Evolutionary conservation across 2,888 invertebrate genomes (phyloP).

Genomic region (Priocnemis perturbator): DNA sequence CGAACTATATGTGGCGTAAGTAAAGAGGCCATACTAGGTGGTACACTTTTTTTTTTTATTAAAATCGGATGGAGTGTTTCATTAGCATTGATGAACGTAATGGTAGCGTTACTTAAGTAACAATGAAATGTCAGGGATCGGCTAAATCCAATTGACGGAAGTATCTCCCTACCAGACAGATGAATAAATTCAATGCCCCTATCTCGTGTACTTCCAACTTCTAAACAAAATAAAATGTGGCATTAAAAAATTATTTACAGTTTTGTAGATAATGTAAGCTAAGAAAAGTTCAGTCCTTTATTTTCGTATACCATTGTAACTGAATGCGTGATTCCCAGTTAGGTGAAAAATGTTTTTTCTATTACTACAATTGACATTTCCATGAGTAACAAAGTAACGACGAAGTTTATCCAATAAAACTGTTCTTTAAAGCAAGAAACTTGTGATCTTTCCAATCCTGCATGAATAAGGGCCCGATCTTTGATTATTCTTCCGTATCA

Average conservation of each 20-base stretch:
- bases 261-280: slow-evolving; percentile 9
- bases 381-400: slow-evolving; percentile 33
- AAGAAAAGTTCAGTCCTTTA: slow-evolving; percentile 37
- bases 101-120: slow-evolving; percentile 11
- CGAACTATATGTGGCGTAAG: too few species aligned
- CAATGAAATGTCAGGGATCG: slow-evolving; percentile 72
- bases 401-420: slow-evolving; percentile 38
- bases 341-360: slow-evolving; percentile 18
- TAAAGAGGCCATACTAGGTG: neutral
- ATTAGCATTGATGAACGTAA: neutral
- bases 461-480: neutral
- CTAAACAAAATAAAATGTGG: slow-evolving; percentile 38
- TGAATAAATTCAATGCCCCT: slow-evolving; percentile 82
- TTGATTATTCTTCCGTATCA: neutral
- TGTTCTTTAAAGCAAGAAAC: slow-evolving; percentile 37
- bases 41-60: neutral
- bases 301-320: slow-evolving; percentile 12
- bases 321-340: neutral
- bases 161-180: slow-evolving; percentile 85
- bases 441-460: neutral
- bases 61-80: too few species aligned
- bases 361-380: slow-evolving; percentile 34
- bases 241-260: slow-evolving; percentile 5
- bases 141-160: slow-evolving; percentile 86
- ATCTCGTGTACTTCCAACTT: slow-evolving; percentile 74